Evolutionary conservation across 2,797 vertebrate species (phyloP).

Genomic region (Pelobates cultripes): DNA sequence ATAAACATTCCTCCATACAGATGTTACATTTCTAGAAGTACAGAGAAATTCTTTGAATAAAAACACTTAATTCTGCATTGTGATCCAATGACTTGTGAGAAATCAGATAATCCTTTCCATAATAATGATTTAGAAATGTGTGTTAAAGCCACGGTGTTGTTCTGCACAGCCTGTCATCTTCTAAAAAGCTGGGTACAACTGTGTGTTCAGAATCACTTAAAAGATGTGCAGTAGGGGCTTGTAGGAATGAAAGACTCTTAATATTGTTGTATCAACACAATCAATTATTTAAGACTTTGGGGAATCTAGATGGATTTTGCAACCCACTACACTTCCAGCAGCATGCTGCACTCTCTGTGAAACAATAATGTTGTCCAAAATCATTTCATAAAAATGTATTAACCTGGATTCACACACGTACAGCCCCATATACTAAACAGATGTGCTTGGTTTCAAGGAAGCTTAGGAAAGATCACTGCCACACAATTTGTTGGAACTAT

Average conservation of each 20-base stretch:
- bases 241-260: conserved; percentile 40
- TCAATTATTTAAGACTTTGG: conserved; percentile 43
- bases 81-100: too few species aligned
- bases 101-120: too few species aligned
- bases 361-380: not conserved
- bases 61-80: too few species aligned
- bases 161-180: not conserved
- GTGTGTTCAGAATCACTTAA: not conserved
- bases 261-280: conserved; percentile 51
- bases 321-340: conserved; percentile 16
- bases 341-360: conserved; percentile 24
- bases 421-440: not conserved
- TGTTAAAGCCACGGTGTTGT: not conserved
- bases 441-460: too few species aligned
- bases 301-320: conserved; percentile 32
- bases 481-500: too few species aligned
- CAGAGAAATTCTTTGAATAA: too few species aligned
- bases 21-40: too few species aligned
- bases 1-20: too few species aligned
- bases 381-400: not conserved
- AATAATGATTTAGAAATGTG: too few species aligned
- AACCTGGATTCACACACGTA: not conserved
- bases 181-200: not conserved
- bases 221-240: conserved; percentile 25
- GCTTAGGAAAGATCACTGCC: too few species aligned